Evolutionary conservation across 2,888 invertebrate species (phyloP), one percentile per base, ranked within the genome.

Genomic region (Clostera curtula): DNA sequence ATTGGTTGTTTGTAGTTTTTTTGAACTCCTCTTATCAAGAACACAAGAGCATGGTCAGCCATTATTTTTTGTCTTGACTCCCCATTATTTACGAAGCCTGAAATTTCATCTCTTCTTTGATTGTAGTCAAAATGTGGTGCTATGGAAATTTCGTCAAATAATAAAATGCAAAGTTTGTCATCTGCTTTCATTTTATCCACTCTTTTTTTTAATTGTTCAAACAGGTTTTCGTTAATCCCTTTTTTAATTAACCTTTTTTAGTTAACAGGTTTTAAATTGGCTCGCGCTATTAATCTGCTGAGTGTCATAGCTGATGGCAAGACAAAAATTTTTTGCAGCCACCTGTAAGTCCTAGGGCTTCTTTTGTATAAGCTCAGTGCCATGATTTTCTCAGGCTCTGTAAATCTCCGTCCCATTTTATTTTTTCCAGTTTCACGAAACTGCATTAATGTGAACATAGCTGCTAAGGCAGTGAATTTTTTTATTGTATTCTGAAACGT

Each of bases 61-160:
- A 32, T 45, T 19, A 45, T 41, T 5, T 35, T 11, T 4, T 17
- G 13, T 5, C 26, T 37, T 17, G 30, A n/a, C 20, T 28, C 6
- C 1, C 44, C 40, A 31, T 49, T 23, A 2, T 21, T 31, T 1
- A 47, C 47, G 32, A 57, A 50, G 0, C 54, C 55, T 16, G 18
- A n/a, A 26, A 51, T 31, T 26, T n/a, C 15, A 13, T 55, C 49
- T 29, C 39, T 46, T 31, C 36, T 37, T 20, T 39, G 34, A 28
- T 46, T 43, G 12, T 43, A 53, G 3, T 35, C 17, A 2, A 54
- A 13, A 31, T 43, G 38, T 2, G 47, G 24, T 16, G 41, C 40
- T 4, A 56, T 14, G 6, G 43, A 27, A 37, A 56, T 49, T 33
- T 53, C 47, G 12, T 52, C 54, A 29, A 54, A 56, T 5, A 56